Evolutionary conservation across 2,888 invertebrate genomes (phyloP).

Genomic region (Polyploca ridens): DNA sequence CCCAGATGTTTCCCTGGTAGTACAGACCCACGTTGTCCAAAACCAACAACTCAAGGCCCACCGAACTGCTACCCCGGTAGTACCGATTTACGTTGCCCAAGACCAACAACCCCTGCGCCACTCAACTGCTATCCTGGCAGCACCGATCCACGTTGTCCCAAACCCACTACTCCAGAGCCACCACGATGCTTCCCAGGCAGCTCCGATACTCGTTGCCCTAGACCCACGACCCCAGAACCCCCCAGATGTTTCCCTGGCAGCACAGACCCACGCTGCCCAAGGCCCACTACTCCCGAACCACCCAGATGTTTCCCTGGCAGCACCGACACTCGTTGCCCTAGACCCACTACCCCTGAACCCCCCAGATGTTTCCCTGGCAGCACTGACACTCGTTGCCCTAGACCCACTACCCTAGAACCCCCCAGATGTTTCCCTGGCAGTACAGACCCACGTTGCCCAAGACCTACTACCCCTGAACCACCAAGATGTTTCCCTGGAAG

Average conservation of each 20-base stretch:
- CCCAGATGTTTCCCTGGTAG: constrained; percentile 29
- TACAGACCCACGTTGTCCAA: constrained; percentile 42
- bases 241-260: too few relatives aligned
- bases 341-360: constrained; percentile 46
- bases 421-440: constrained; percentile 42
- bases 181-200: too few relatives aligned
- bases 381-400: constrained; percentile 51
- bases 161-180: too few relatives aligned
- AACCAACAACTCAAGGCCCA: constrained; percentile 35
- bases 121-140: constrained; percentile 59
- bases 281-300: constrained; percentile 38
- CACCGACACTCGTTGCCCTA: constrained; percentile 56
- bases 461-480: constrained; percentile 35
- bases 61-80: constrained; percentile 55
- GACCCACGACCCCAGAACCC: too few relatives aligned
- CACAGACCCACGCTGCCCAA: constrained; percentile 53
- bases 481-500: constrained; percentile 29
- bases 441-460: constrained; percentile 44
- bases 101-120: constrained; percentile 37
- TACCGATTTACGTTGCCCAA: constrained; percentile 47
- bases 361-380: constrained; percentile 55
- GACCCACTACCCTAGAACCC: constrained; percentile 43
- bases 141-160: too few relatives aligned
- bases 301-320: constrained; percentile 44
- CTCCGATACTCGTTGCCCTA: too few relatives aligned